Base-by-base conservation (phyloP, 2,888 invertebrate species). In the Empis stercorea region DNA sequence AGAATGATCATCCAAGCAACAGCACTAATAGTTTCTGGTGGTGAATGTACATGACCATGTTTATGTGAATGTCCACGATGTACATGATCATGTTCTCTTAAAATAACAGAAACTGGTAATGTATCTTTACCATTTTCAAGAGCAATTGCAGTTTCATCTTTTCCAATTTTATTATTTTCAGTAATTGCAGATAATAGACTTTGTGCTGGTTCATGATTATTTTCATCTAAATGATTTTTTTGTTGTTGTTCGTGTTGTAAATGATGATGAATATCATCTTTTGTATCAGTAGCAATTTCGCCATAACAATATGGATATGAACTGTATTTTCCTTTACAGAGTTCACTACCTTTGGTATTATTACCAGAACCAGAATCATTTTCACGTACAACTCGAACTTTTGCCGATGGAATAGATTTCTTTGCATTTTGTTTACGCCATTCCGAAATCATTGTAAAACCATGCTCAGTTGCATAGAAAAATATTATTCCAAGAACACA, bases 1-100 rank as follows among this genome's bases (percentile, higher is more conserved):
- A 93, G 86, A 55, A 95, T 84, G 49, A 95, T 92, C 91, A 94
- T 93, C 89, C 91, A 92, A 1, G 89, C 93, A 1, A 94, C 89
- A 6, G 88, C 86, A 9, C 87, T 84, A 62, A 91, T 76, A 52
- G 85, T 81, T 30, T 83, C 80, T 0, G 89, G 88, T 0, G 88
- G 85, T 30, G 86, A 84, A 69, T 88, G 88, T 9, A 87, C 87
- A 59, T 89, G 89, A 0, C 86, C 87, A 64, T 91, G 89, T 1
- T 86, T 78, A 65, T 89, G 89, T 1, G 87, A 85, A 59, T 91
- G 91, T 0, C 88, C 88, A 63, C 89, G 88, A 70, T 88, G 88
- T 2, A 68, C 65, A 9, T 69, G 67, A 51, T 70, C 69, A 45
- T 70, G 70, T 46, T 70, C 70, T n/a, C 83, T 75, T 51, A 87